Base-by-base conservation (phyloP, 1,140 invertebrate genomes). In the Habropoda laboriosa region DNA sequence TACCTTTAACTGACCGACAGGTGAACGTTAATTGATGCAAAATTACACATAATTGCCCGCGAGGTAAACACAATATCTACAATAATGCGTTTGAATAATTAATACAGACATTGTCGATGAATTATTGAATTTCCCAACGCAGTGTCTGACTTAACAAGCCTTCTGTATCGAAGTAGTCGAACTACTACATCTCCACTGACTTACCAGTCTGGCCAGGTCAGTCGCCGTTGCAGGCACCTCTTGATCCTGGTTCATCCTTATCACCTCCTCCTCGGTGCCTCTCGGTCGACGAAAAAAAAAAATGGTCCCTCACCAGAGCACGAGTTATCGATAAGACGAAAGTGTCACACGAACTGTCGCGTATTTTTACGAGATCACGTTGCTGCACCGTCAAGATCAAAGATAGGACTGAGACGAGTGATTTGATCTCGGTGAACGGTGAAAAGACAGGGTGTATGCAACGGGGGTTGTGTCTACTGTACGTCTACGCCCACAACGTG, bases 401-500 rank as follows among this genome's bases (percentile, higher is more conserved):
- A 78, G 76, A 78, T 80, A 87, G 77, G 68, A 88, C 89, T 88
- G 87, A 78, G 80, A 74, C 82, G 77, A 82, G 88, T 88, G 88
- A 90, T 82, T 89, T 89, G 89, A 89, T 89, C 88, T 83, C 77
- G 72, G 64, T 68, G 78, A 63, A 80, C 61, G 49, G 81, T 70
- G 77, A 81, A 80, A 87, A 88, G 82, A 81, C 82, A 82, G 67
- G 61, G 47, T 57, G 40, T 63, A 63, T 67, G 55, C 61, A 58
- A 57, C 45, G 78, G 76, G 88, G 90, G 90, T 89, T 86, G 89
- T 88, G 83, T 74, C 89, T 76, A 75, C 73, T 72, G 42, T 83
- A 79, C 51, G 87, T 89, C 38, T 86, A 88, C 91, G 91, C 91
- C 91, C 89, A 83, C 81, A 64, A 55, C 47, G 72, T 88, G 86